Base-by-base conservation (phyloP, 1,140 invertebrate species). In the Spodoptera litura region DNA sequence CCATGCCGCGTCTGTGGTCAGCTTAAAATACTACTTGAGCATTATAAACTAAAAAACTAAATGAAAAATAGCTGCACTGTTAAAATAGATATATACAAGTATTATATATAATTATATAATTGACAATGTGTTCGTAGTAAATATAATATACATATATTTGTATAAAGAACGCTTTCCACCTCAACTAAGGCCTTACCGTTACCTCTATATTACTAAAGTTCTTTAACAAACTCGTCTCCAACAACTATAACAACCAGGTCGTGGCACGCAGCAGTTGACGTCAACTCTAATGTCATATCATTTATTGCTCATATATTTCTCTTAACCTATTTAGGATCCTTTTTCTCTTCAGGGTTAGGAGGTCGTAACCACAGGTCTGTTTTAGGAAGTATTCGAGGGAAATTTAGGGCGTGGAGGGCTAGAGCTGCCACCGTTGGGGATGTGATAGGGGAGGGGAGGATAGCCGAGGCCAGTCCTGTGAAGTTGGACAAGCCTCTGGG, bases 341-440 rank as follows among this genome's bases (percentile, higher is more conserved):
- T 91, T 51, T 92, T 93, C 0, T 88, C 83, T 13, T 93, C 91
- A 4, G 89, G 75, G 20, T 84, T 83, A 15, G 89, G 84, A 15
- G 83, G 78, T 52, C 87, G 80, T 59, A 85, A 82, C 91, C 91
- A 94, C 35, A 94, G 83, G 76, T 94, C 91, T 12, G 90, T 91
- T 89, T 91, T 93, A 27, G 93, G 92, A 12, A 91, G 81, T 79
- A 93, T 87, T 81, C 93, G 84, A 4, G 93, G 89, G 53, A 93
- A 91, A 51, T 88, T 93, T 9, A 93, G 81, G 12, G 91, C 88
- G 38, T 92, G 93, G 1, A 93, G 86, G 0, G 92, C 90, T 44
- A 92, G 72, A 4, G 90, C 86, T 9, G 91, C 82, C 1, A 87
- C 84, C 12, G 85, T 82, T 5, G 90, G 90, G 0, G 89, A 91